phyloP scores from a whole-genome alignment of 1,140 invertebrate genomes.

The Drosophila subobscura region DNA sequence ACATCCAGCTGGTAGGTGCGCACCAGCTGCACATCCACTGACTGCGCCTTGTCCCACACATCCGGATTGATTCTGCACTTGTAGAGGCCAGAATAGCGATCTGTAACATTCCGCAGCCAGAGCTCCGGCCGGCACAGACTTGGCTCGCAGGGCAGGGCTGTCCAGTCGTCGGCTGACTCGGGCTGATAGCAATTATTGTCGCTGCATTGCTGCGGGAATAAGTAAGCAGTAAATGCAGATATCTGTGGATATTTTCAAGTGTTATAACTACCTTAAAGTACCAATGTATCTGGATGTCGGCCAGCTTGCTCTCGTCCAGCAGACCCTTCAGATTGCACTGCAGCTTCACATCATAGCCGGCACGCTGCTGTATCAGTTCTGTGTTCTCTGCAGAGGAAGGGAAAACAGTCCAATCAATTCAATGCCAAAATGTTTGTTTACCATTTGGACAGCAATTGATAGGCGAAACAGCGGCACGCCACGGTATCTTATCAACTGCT shows the following conservation, averaged over 20 bases:
- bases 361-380: slow-evolving; percentile 72
- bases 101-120: slow-evolving; percentile 71
- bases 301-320: slow-evolving; percentile 56
- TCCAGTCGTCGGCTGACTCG: slow-evolving; percentile 65
- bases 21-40: slow-evolving; percentile 70
- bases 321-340: slow-evolving; percentile 73
- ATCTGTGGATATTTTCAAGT: background rate
- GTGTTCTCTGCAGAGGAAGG: slow-evolving; percentile 62
- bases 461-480: slow-evolving; percentile 37
- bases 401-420: slow-evolving; percentile 45
- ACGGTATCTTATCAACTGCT: slow-evolving; percentile 55
- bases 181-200: slow-evolving; percentile 70
- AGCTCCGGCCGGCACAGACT: slow-evolving; percentile 70
- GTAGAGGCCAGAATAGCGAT: slow-evolving; percentile 78
- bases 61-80: slow-evolving; percentile 75
- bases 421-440: slow-evolving; percentile 40
- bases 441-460: slow-evolving; percentile 35
- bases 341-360: slow-evolving; percentile 68
- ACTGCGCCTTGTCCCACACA: slow-evolving; percentile 46
- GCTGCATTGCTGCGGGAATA: slow-evolving; percentile 63
- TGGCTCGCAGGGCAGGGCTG: slow-evolving; percentile 69
- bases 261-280: slow-evolving; percentile 66
- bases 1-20: slow-evolving; percentile 79
- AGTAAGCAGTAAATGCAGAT: background rate
- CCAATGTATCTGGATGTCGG: slow-evolving; percentile 73